Evolutionary conservation across 2,797 vertebrate species (phyloP).

Genomic region (Bradypodion ventrale): DNA sequence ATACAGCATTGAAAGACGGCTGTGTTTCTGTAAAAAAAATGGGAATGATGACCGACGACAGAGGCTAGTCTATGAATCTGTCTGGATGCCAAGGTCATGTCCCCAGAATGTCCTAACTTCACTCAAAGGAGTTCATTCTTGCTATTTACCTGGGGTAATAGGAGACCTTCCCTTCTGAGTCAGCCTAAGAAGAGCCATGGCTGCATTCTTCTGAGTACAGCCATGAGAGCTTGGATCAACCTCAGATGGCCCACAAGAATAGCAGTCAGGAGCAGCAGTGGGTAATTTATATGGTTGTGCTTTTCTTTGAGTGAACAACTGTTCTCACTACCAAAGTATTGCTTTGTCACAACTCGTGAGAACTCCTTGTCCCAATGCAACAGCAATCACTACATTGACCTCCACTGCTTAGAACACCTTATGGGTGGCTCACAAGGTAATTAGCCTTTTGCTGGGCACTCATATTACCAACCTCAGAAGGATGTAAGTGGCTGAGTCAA

Average conservation of each 20-base stretch:
- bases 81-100: background rate
- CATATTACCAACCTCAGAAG: too few relatives aligned
- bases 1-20: background rate
- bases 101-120: background rate
- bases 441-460: too few relatives aligned
- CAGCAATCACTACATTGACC: too few relatives aligned
- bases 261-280: background rate
- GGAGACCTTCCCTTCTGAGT: background rate
- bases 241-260: background rate
- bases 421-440: too few relatives aligned
- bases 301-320: background rate
- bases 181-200: background rate
- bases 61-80: background rate
- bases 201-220: background rate
- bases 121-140: background rate
- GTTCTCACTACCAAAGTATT: background rate
- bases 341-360: background rate
- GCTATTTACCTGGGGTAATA: slow-evolving; percentile 13
- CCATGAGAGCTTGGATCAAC: background rate
- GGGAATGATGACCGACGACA: background rate
- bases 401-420: too few relatives aligned
- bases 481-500: too few relatives aligned
- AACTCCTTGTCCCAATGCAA: background rate
- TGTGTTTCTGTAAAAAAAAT: background rate
- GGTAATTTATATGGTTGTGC: background rate